These are phyloP conservation scores for Aphidius ervi DNA, from an alignment of 1,140 invertebrate species.

Conservation along the genomic window DNA sequence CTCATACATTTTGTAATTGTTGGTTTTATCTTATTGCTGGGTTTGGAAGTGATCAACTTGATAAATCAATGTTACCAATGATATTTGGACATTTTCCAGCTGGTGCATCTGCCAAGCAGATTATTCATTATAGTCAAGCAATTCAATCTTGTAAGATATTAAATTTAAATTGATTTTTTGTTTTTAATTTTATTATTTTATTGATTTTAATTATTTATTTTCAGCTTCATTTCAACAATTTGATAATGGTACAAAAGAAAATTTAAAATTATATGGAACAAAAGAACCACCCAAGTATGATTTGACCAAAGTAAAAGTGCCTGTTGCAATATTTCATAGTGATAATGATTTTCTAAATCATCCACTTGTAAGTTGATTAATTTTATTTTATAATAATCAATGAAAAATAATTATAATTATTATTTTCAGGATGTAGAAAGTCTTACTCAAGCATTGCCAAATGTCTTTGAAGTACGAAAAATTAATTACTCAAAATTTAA, in stretches of 20 bases:
- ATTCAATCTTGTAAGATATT: slow-evolving; percentile 41
- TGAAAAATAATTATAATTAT: not conserved
- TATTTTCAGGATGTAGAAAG: slow-evolving; percentile 55
- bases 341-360: slow-evolving; percentile 69
- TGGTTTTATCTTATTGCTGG: slow-evolving; percentile 47
- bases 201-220: slow-evolving; percentile 28
- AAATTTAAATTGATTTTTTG: not conserved
- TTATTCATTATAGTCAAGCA: slow-evolving; percentile 61
- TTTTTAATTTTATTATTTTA: slow-evolving; percentile 1
- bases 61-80: slow-evolving; percentile 53
- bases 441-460: slow-evolving; percentile 56
- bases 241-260: slow-evolving; percentile 52
- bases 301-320: slow-evolving; percentile 51
- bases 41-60: slow-evolving; percentile 49
- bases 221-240: slow-evolving; percentile 53
- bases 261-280: slow-evolving; percentile 51
- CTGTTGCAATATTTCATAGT: slow-evolving; percentile 68
- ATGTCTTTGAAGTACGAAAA: slow-evolving; percentile 40
- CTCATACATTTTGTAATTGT: slow-evolving; percentile 40
- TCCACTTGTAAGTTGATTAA: slow-evolving; percentile 41
- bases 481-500: slow-evolving; percentile 50
- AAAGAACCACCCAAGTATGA: slow-evolving; percentile 52
- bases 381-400: slow-evolving; percentile 1
- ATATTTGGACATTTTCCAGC: slow-evolving; percentile 69
- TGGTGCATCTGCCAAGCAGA: slow-evolving; percentile 66